Conservation (phyloP, 2,113 vertebrate species). For the Excalfactoria chinensis region DNA sequence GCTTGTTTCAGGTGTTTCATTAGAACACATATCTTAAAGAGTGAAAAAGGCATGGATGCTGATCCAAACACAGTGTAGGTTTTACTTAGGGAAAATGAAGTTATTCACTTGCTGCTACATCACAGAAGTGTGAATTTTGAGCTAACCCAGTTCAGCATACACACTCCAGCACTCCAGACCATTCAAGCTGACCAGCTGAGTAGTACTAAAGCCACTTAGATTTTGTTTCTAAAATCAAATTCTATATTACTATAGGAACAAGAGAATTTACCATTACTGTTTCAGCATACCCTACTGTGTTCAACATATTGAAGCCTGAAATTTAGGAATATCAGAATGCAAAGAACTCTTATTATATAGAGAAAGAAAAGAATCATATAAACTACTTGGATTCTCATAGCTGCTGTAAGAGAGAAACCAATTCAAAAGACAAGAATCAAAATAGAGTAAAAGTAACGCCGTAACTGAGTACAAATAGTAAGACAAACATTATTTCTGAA, state of each 20-base stretch:
- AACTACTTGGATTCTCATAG: background rate
- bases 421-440: background rate
- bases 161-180: background rate
- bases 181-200: background rate
- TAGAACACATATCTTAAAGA: background rate
- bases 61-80: background rate
- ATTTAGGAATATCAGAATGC: background rate
- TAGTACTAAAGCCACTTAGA: background rate
- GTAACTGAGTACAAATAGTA: background rate
- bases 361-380: background rate
- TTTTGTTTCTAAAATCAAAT: background rate
- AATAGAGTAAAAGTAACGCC: background rate
- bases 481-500: background rate
- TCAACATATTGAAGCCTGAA: conserved; percentile 33
- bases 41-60: background rate
- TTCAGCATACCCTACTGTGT: background rate
- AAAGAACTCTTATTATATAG: background rate
- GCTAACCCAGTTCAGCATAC: background rate
- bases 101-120: background rate
- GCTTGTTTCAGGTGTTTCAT: background rate
- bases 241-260: background rate
- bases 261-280: background rate
- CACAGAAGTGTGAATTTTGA: background rate
- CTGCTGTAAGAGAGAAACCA: background rate
- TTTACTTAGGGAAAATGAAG: background rate